Conservation (phyloP, 2,113 vertebrate genomes). For the Tenebrosternarchus preto region DNA sequence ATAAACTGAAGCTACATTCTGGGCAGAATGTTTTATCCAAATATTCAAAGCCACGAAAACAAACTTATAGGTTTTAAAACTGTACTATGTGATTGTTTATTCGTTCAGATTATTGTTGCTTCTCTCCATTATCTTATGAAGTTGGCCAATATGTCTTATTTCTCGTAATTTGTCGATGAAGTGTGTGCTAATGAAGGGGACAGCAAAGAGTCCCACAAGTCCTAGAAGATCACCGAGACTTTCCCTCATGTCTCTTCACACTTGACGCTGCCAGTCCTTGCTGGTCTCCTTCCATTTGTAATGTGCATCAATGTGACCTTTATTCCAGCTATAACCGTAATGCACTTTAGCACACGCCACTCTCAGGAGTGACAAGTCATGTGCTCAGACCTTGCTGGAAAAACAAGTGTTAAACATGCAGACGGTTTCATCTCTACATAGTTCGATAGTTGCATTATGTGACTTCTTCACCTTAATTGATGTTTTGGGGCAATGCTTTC, state of each 20-base stretch:
- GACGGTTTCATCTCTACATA: constrained; percentile 16
- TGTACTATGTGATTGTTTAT: background rate
- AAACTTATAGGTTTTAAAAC: background rate
- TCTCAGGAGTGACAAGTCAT: constrained; percentile 71
- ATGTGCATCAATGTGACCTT: constrained; percentile 76
- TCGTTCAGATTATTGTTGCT: constrained; percentile 17
- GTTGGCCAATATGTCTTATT: constrained; percentile 43
- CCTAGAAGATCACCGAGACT: constrained; percentile 69
- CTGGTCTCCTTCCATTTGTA: constrained; percentile 75
- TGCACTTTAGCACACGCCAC: constrained; percentile 78
- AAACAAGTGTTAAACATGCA: constrained; percentile 53
- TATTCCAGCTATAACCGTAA: constrained; percentile 75
- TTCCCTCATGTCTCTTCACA: constrained; percentile 73
- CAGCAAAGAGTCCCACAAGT: constrained; percentile 49
- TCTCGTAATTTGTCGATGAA: constrained; percentile 66
- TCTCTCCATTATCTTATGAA: constrained; percentile 61
- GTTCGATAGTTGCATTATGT: constrained; percentile 18
- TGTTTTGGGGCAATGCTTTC: background rate
- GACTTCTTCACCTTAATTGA: constrained; percentile 28
- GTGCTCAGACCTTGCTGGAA: constrained; percentile 72
- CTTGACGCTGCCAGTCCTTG: constrained; percentile 74
- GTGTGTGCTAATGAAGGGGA: constrained; percentile 62
- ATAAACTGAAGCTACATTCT: background rate
- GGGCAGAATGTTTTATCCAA: background rate
- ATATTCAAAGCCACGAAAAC: background rate